These are phyloP conservation scores for Halyomorpha halys DNA, from an alignment of 1,140 invertebrate genomes.

Conservation along the genomic window DNA sequence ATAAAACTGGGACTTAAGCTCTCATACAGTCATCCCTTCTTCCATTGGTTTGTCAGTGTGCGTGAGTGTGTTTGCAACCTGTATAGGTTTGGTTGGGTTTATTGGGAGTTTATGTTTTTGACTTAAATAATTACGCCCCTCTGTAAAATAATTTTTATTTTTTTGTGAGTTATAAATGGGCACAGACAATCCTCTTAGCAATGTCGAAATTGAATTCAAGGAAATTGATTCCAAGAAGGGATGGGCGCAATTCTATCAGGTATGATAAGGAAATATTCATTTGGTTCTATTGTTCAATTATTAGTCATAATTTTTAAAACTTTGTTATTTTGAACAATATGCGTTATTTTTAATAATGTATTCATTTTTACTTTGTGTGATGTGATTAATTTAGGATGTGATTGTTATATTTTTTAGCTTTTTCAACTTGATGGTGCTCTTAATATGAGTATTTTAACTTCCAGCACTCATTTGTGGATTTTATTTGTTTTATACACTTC, in stretches of 20 bases:
- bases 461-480: no score
- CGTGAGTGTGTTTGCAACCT: constrained; percentile 1
- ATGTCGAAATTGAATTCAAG: constrained; percentile 27
- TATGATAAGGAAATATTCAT: constrained; percentile 20
- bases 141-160: background rate
- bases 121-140: background rate
- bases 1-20: background rate
- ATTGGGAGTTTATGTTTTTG: constrained; percentile 12
- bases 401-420: no score
- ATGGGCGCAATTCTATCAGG: constrained; percentile 25
- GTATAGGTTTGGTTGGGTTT: constrained; percentile 3
- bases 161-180: constrained; percentile 21
- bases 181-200: constrained; percentile 22
- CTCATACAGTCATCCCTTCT: constrained; percentile 11
- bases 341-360: no score
- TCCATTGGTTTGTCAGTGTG: constrained; percentile 1
- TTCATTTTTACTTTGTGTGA: no score
- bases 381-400: no score
- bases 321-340: no score
- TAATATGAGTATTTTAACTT: no score
- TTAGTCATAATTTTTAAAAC: background rate
- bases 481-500: no score
- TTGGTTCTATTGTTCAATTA: background rate
- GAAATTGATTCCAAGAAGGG: constrained; percentile 26
- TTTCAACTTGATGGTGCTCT: no score